Evolutionary conservation across 2,113 vertebrate species (phyloP).

Genomic region (Seriola dumerili): DNA sequence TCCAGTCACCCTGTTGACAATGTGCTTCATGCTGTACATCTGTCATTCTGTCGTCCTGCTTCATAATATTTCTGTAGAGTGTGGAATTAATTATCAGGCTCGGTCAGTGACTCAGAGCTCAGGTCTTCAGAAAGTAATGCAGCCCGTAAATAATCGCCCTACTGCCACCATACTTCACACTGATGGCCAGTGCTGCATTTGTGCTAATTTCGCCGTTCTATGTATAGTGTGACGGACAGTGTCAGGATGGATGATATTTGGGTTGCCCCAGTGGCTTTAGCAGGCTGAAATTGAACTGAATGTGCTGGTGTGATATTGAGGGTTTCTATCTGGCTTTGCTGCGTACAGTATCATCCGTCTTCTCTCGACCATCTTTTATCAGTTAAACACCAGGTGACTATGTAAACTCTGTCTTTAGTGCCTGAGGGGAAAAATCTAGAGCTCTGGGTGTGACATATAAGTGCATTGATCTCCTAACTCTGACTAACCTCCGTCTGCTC

Average conservation of each 20-base stretch:
- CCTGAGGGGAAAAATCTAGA: slow-evolving; percentile 64
- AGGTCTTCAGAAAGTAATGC: slow-evolving; percentile 76
- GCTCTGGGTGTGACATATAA: slow-evolving; percentile 68
- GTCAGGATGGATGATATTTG: slow-evolving; percentile 72
- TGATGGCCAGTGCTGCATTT: slow-evolving; percentile 68
- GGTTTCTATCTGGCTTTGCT: slow-evolving; percentile 36
- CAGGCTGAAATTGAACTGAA: slow-evolving; percentile 53
- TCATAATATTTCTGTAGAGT: slow-evolving; percentile 75
- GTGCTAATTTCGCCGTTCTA: slow-evolving; percentile 78
- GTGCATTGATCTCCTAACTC: slow-evolving; percentile 70
- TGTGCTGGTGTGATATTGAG: slow-evolving; percentile 47
- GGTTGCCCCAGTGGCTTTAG: slow-evolving; percentile 65
- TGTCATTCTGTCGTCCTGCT: slow-evolving; percentile 67
- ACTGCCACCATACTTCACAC: slow-evolving; percentile 76
- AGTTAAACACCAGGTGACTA: slow-evolving; percentile 62
- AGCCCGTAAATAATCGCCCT: slow-evolving; percentile 75
- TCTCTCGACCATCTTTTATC: slow-evolving; percentile 26
- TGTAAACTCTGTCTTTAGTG: slow-evolving; percentile 65
- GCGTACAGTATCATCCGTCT: slow-evolving; percentile 39
- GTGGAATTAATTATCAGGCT: slow-evolving; percentile 77
- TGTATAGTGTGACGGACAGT: slow-evolving; percentile 75
- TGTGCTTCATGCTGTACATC: slow-evolving; percentile 66
- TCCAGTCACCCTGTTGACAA: slow-evolving; percentile 63
- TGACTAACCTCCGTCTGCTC: slow-evolving; percentile 65
- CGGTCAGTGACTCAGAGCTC: slow-evolving; percentile 76